Conservation (phyloP, 2,113 vertebrate species). For the Neopipo cinnamomea region DNA sequence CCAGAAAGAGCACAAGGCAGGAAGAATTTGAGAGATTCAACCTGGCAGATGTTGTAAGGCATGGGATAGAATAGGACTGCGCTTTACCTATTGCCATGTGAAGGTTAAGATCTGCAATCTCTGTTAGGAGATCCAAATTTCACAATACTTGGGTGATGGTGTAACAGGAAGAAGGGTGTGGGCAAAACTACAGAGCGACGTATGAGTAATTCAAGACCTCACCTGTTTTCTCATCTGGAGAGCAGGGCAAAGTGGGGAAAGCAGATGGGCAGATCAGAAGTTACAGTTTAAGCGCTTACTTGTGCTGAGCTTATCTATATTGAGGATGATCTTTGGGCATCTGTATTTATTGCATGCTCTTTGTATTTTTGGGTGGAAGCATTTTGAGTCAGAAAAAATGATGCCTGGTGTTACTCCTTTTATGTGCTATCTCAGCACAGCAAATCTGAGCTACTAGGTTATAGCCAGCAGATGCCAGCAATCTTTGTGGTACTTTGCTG, state of each 20-base stretch:
- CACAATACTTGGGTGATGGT: slow-evolving; percentile 39
- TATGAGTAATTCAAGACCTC: slow-evolving; percentile 62
- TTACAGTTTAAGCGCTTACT: not conserved
- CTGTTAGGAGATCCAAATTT: slow-evolving; percentile 38
- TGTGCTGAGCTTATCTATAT: not conserved
- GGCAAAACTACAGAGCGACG: slow-evolving; percentile 43
- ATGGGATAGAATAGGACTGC: not conserved
- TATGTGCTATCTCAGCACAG: not conserved
- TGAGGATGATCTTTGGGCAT: not conserved
- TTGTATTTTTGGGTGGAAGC: not conserved
- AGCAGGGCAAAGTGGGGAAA: slow-evolving; percentile 28
- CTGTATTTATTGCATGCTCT: not conserved
- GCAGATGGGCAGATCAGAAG: slow-evolving; percentile 47
- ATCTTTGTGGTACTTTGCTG: not conserved
- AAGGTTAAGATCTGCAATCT: slow-evolving; percentile 20
- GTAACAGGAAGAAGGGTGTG: slow-evolving; percentile 64
- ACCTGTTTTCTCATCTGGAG: slow-evolving; percentile 58
- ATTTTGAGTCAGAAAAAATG: not conserved
- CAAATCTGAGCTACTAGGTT: not conserved
- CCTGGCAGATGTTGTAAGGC: not conserved
- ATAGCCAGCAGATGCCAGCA: not conserved
- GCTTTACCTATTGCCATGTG: not conserved
- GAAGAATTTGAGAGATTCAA: not conserved
- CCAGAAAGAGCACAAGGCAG: not conserved
- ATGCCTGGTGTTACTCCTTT: not conserved